Percentiles rank a stretch among this genome's conserved stretches.
Conservation (phyloP, 2,888 invertebrate species). For the Hoplodrina ambigua region DNA sequence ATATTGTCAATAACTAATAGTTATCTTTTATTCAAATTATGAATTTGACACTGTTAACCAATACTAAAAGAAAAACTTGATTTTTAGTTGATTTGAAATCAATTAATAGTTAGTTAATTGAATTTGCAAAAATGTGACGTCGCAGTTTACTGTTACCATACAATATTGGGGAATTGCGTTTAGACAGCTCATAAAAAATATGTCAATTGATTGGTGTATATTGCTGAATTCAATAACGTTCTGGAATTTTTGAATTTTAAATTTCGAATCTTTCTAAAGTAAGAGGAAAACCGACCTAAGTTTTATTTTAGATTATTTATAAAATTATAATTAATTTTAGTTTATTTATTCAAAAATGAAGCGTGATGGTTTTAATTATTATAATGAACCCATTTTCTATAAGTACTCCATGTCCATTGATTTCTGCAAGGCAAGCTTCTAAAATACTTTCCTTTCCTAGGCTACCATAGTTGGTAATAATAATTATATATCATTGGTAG, state of each 20-base stretch:
- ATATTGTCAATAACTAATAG: neutral
- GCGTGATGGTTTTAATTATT: neutral
- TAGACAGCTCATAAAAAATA: too few relatives aligned
- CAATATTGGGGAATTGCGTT: too few relatives aligned
- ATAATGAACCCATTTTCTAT: neutral
- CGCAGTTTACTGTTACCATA: too few relatives aligned
- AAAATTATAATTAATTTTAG: neutral
- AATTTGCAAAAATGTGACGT: too few relatives aligned
- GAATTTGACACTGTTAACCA: too few relatives aligned
- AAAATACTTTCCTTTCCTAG: slow-evolving; percentile 13
- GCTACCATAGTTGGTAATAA: slow-evolving; percentile 47
- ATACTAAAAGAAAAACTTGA: too few relatives aligned
- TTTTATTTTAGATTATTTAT: neutral
- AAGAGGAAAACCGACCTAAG: neutral
- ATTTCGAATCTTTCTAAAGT: neutral
- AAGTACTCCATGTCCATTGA: slow-evolving; percentile 1
- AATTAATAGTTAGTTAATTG: too few relatives aligned
- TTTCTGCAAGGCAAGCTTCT: slow-evolving; percentile 22
- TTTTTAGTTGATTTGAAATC: too few relatives aligned
- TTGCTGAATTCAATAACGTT: too few relatives aligned
- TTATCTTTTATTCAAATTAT: slow-evolving; percentile 16
- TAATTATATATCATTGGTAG: slow-evolving; percentile 68
- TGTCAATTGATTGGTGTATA: too few relatives aligned
- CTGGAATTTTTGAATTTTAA: neutral
- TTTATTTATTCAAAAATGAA: neutral